These are phyloP conservation scores for Temnothorax nylanderi DNA, from an alignment of 1,140 invertebrate genomes.

Conservation along the genomic window DNA sequence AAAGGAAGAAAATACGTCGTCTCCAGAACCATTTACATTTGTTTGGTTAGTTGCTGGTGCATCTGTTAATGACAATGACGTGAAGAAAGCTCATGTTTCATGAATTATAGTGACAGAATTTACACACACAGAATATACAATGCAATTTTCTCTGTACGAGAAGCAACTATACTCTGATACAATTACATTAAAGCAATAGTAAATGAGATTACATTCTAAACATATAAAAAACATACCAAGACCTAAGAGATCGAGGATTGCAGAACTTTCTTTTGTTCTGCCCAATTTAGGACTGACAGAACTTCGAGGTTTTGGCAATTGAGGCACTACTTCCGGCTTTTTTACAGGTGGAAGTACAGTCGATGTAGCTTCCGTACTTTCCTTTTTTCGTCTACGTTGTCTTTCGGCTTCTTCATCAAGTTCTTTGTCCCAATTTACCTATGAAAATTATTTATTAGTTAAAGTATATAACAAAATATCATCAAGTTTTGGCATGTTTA, in stretches of 20 bases:
- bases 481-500: background rate
- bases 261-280: conserved; percentile 82
- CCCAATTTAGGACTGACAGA: conserved; percentile 89
- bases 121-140: background rate
- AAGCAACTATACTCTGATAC: background rate
- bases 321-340: conserved; percentile 86
- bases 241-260: conserved; percentile 88
- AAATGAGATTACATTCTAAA: background rate
- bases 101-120: background rate
- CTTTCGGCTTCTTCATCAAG: conserved; percentile 94
- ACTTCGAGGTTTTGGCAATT: conserved; percentile 87
- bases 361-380: conserved; percentile 82
- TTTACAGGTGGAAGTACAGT: conserved; percentile 82
- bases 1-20: conserved; percentile 92
- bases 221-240: conserved; percentile 84
- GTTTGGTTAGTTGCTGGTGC: conserved; percentile 81
- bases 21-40: conserved; percentile 84
- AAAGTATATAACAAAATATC: background rate
- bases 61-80: conserved; percentile 75
- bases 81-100: conserved; percentile 8
- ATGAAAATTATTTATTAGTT: conserved; percentile 8
- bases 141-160: background rate
- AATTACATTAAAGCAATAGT: background rate
- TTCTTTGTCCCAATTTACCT: conserved; percentile 92
- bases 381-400: conserved; percentile 92